phyloP scores from a whole-genome alignment of 2,113 vertebrate genomes.

The Corythoichthys intestinalis region DNA sequence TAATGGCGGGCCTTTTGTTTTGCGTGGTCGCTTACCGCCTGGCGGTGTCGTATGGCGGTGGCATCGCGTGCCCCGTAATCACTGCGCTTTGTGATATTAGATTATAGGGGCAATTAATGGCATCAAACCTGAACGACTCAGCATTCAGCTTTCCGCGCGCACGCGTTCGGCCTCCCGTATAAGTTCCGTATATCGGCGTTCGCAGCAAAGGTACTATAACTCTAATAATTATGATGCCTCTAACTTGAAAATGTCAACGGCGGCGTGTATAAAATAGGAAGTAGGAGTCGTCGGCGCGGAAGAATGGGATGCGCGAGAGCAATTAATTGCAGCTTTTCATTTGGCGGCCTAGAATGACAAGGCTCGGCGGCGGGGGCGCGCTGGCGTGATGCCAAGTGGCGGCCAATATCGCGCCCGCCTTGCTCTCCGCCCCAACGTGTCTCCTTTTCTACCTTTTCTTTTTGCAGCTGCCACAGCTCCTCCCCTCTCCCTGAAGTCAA shows the following conservation, averaged over 20 bases:
- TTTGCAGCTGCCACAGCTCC: conserved; percentile 48
- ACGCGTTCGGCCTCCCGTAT: conserved; percentile 11
- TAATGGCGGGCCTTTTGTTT: conserved; percentile 81
- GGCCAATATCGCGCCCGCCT: conserved; percentile 49
- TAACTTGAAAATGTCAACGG: conserved; percentile 78
- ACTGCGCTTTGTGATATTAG: conserved; percentile 82
- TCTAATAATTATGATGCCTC: conserved; percentile 77
- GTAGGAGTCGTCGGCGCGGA: conserved; percentile 72
- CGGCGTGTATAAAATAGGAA: conserved; percentile 79
- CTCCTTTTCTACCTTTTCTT: conserved; percentile 28
- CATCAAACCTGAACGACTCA: conserved; percentile 80
- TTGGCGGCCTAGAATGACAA: conserved; percentile 71
- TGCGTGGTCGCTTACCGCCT: conserved; percentile 66
- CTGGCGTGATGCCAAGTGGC: conserved; percentile 64
- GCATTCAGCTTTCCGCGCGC: conserved; percentile 62
- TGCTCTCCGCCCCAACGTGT: conserved; percentile 15
- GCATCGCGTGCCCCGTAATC: conserved; percentile 74
- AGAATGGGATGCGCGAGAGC: conserved; percentile 78
- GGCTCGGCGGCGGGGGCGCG: conserved; percentile 58
- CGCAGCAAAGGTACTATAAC: conserved; percentile 73
- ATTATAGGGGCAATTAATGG: conserved; percentile 85
- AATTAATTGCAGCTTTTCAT: conserved; percentile 82
- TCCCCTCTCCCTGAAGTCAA: conserved; percentile 16
- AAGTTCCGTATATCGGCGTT: background rate
- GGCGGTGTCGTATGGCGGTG: conserved; percentile 75